These are phyloP conservation scores for Otocyon megalotis DNA, from an alignment of 2,113 vertebrate genomes.

Conservation along the genomic window DNA sequence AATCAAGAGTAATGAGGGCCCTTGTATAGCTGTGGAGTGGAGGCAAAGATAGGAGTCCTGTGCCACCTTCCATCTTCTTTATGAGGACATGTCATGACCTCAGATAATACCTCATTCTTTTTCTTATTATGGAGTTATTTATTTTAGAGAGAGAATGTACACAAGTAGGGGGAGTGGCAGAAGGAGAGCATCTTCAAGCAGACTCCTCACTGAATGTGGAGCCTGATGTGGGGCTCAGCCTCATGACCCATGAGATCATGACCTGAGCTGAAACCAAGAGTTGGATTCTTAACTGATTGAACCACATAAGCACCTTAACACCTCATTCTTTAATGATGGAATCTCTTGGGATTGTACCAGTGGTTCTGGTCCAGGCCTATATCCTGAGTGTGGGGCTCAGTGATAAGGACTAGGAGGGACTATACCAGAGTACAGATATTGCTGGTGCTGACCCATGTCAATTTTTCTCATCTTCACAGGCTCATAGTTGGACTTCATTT, in stretches of 20 bases:
- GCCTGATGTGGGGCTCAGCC: not conserved
- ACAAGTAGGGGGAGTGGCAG: not conserved
- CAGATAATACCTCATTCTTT: not conserved
- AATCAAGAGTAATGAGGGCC: not conserved
- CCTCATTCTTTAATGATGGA: not conserved
- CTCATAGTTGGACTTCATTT: not conserved
- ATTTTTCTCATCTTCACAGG: not conserved
- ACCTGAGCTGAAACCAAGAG: not conserved
- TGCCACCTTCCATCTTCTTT: not conserved
- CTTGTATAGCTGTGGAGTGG: not conserved
- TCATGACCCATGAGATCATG: not conserved
- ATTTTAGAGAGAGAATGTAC: not conserved
- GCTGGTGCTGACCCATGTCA: not conserved
- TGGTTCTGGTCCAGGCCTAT: not conserved
- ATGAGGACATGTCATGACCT: not conserved
- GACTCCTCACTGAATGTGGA: not conserved
- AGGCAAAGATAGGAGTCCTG: not conserved
- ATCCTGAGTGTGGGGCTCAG: not conserved
- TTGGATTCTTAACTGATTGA: not conserved
- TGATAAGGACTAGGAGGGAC: not conserved
- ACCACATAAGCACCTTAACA: not conserved
- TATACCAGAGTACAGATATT: not conserved
- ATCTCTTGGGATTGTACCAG: not conserved
- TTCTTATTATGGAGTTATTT: not conserved
- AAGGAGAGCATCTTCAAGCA: not conserved